These are phyloP conservation scores for Neodiprion pinetum DNA, from an alignment of 1,140 invertebrate genomes.

Conservation along the genomic window DNA sequence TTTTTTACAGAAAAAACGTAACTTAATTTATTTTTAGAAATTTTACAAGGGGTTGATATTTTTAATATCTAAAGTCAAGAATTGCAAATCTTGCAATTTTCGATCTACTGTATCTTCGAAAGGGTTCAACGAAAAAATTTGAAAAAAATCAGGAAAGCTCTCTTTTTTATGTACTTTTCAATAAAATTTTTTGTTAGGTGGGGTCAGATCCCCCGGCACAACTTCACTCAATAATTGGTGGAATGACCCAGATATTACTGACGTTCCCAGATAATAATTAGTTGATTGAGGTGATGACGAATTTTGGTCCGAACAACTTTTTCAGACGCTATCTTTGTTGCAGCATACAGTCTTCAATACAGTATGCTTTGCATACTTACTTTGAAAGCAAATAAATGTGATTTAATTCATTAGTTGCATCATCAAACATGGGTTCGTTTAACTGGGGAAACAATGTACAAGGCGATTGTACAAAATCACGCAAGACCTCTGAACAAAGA, in stretches of 20 bases:
- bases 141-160: no score
- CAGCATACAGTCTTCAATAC: conserved; percentile 10
- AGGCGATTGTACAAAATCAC: conserved; percentile 10
- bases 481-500: conserved; percentile 14
- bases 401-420: conserved; percentile 4
- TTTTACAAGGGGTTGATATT: no score
- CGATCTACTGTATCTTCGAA: no score
- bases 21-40: no score
- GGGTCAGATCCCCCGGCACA: no score
- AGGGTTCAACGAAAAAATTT: no score
- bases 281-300: conserved; percentile 5
- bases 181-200: no score
- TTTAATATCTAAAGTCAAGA: no score
- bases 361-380: conserved; percentile 13
- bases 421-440: conserved; percentile 17
- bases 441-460: not conserved
- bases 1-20: no score
- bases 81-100: no score
- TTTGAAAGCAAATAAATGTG: conserved; percentile 11
- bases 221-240: no score
- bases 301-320: not conserved
- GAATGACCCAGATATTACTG: not conserved
- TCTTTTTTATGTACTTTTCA: no score
- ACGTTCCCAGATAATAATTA: conserved; percentile 13
- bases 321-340: conserved; percentile 14